Conservation (phyloP, 2,113 vertebrate genomes). For the Mirounga angustirostris region DNA sequence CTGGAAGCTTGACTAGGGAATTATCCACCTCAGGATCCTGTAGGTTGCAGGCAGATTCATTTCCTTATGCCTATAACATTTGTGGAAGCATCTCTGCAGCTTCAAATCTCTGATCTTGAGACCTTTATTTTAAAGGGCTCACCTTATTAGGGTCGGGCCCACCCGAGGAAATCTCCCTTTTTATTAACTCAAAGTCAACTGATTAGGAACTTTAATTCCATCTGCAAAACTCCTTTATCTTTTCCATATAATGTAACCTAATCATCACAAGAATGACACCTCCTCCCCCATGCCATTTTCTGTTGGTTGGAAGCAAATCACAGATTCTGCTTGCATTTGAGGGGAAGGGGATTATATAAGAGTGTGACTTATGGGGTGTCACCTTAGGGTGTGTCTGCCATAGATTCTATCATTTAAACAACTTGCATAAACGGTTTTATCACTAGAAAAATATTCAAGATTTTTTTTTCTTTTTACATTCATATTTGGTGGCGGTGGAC, state of each 20-base stretch:
- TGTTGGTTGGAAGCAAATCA: slow-evolving; percentile 26
- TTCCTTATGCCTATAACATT: background rate
- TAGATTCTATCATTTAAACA: background rate
- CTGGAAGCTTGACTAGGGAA: background rate
- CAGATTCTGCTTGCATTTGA: slow-evolving; percentile 21
- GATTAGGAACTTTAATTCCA: background rate
- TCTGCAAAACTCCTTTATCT: background rate
- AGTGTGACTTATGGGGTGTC: background rate
- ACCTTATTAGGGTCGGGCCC: background rate
- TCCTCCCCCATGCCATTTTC: background rate
- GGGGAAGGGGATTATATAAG: background rate
- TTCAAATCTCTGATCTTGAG: background rate
- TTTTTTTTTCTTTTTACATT: background rate
- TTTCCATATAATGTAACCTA: background rate
- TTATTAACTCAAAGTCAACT: background rate
- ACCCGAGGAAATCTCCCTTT: background rate
- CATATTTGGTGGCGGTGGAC: background rate
- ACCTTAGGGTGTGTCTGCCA: background rate
- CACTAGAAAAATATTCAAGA: background rate
- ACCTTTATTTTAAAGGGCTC: background rate
- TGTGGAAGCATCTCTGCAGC: background rate
- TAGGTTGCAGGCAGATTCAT: background rate
- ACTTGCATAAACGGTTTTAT: slow-evolving; percentile 10
- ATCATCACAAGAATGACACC: background rate
- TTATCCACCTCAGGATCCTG: background rate